A percentile compares a stretch with the other conserved stretches of the same genome.
Evolutionary conservation across 2,797 vertebrate genomes (phyloP).

Genomic region (Champsocephalus esox): DNA sequence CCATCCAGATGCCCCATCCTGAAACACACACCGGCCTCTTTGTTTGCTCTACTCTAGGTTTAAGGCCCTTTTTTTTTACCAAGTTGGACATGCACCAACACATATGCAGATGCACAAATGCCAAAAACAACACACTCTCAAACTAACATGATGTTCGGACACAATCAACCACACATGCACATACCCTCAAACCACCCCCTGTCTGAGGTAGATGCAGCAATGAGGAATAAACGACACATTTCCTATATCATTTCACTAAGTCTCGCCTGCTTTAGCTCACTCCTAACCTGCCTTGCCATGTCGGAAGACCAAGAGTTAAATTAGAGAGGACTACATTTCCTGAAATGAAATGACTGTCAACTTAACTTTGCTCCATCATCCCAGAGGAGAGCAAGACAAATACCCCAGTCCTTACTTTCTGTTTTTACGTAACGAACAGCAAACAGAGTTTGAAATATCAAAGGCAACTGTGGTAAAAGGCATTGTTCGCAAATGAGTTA

Average conservation of each 20-base stretch:
- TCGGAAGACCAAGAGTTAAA: constrained; percentile 90
- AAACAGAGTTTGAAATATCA: constrained; percentile 52
- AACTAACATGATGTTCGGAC: constrained; percentile 38
- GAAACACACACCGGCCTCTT: constrained; percentile 95
- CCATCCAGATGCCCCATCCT: constrained; percentile 90
- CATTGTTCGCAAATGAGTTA: constrained; percentile 43
- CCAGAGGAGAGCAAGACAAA: constrained; percentile 48
- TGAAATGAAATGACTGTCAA: constrained; percentile 80
- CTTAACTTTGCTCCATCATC: constrained; percentile 68
- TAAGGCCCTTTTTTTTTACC: constrained; percentile 53
- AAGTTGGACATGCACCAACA: constrained; percentile 75
- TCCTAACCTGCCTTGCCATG: constrained; percentile 91
- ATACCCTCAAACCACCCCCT: constrained; percentile 61
- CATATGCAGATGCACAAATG: constrained; percentile 79
- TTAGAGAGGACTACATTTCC: constrained; percentile 82
- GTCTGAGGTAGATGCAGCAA: constrained; percentile 76
- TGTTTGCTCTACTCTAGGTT: constrained; percentile 87
- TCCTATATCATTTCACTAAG: constrained; percentile 88
- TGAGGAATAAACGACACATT: constrained; percentile 87
- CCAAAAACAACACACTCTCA: constrained; percentile 40
- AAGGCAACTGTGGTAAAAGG: constrained; percentile 30
- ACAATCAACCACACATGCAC: constrained; percentile 19
- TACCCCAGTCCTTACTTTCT: constrained; percentile 22
- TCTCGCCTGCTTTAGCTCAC: constrained; percentile 91
- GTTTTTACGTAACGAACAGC: constrained; percentile 29